A percentile compares a stretch with the other conserved stretches of the same genome.
These are phyloP conservation scores for Phenganax stokvisi DNA, from an alignment of 92 coral and sea anemone genomes.

Conservation along the genomic window DNA sequence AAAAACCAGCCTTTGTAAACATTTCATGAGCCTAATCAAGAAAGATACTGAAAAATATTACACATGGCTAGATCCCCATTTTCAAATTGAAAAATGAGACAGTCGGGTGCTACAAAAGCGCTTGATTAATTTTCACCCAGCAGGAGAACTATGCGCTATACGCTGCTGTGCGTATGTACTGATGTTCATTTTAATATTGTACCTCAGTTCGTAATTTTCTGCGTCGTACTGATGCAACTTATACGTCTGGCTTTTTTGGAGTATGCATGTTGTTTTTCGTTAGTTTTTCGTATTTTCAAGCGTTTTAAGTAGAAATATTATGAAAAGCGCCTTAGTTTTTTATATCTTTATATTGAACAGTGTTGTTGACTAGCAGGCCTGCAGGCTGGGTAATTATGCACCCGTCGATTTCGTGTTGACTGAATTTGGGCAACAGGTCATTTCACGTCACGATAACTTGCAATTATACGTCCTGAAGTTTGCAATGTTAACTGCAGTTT, in stretches of 20 bases:
- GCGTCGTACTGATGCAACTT: not conserved
- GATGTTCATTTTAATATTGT: not conserved
- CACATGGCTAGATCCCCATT: too few species aligned
- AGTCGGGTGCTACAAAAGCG: slow-evolving; percentile 2
- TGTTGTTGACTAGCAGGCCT: too few species aligned
- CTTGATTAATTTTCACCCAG: slow-evolving; percentile 19
- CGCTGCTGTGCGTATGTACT: not conserved
- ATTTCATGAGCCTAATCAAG: not conserved
- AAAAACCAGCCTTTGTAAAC: too few species aligned
- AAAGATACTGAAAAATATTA: not conserved
- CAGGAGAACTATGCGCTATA: not conserved
- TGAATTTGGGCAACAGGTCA: too few species aligned
- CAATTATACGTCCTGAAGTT: too few species aligned
- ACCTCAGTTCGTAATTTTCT: not conserved
- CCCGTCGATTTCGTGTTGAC: too few species aligned
- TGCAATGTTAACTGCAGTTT: too few species aligned
- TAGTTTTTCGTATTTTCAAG: not conserved
- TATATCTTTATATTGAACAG: not conserved
- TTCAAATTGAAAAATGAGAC: not conserved
- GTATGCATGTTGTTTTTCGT: not conserved
- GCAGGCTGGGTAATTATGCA: too few species aligned
- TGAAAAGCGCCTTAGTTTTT: not conserved
- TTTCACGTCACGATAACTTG: too few species aligned
- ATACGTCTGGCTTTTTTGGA: not conserved
- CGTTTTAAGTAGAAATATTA: not conserved